Evolutionary conservation across 2,888 invertebrate species (phyloP), one percentile per base, ranked within the genome.

Genomic region (Ophioninae sp.): DNA sequence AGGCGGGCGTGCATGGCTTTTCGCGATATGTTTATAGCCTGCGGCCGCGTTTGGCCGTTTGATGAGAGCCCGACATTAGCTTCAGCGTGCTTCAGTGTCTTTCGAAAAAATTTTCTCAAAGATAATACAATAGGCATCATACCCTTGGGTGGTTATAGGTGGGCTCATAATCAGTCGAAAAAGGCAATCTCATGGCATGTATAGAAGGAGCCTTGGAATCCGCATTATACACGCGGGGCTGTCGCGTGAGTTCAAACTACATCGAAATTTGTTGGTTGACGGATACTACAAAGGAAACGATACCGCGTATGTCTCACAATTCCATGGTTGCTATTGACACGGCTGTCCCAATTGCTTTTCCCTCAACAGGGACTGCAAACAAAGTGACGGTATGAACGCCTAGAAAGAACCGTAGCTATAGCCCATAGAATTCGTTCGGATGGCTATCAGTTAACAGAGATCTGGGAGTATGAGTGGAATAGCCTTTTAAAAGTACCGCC

Each of bases 381-480:
- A 65, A 6, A 56, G 67, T 7, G 37, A 72, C 17, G 73, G 67
- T n/a, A n/a, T n/a, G n/a, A 65, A n/a, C 37, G 65, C 7, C n/a
- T 37, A 6, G 37, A 65, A 65, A 65, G 65, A 65, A 39, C 65
- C 0, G 21, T 39, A 8, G 39, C n/a, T 5, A 39, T 65, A 17
- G 1, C 65, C 7, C 3, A 65, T 65, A 65, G 67, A 57, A 6
- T 65, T 67, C 17, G 41, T 41, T 2, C 2, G 30, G 30, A 3
- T 30, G 79, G 81, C 0, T 64, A 64, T 37, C 1, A 0, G 0
- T 21, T 83, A 20, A 75, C 67, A 17, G 75, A 81, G 23, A 79
- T 85, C n/a, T 85, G 83, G 85, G 81, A 85, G 7, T 83, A 81
- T n/a, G 79, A 77, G 21, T 83, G 56, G 41, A 81, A 83, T 17